Base-by-base conservation (phyloP, 2,113 vertebrate genomes). In the Tragulus kanchil region DNA sequence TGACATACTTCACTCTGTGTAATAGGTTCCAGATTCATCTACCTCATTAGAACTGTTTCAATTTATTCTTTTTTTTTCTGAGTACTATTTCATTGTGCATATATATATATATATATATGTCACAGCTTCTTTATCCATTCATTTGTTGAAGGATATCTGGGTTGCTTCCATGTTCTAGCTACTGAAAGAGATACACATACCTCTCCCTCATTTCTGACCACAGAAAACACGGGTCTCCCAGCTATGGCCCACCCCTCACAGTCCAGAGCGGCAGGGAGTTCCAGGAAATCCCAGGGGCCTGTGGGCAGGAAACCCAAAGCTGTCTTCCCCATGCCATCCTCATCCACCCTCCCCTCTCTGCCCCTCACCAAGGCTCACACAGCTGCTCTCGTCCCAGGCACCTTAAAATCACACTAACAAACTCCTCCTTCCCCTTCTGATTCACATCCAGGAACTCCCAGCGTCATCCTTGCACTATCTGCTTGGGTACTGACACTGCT, bases 391-490 rank as follows among this genome's bases (percentile, higher is more conserved):
- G 26, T 82, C 75, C 54, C 31, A 50, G 54, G 69, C 56, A 85
- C 36, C 36, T 36, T 36, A 36, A 84, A 84, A 69, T 89, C 85
- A 21, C 50, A 75, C 85, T 28, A 94, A 36, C 23, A 50, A 14
- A 89, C 21, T 64, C 61, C 31, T 61, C 77, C 61, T 61, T 48
- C 36, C 25, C 0, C 12, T 85, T 81, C 77, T 79, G 67, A 92
- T 10, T 71, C 1, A 8, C 6, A 52, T 58, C 73, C 52, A 64
- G 85, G 31, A 89, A 89, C 79, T 85, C 94, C 69, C 5, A 0
- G 31, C 36, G 25, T 16, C 58, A 62, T n/a, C 73, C 52, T 15
- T 28, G 59, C 50, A n/a, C 84, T 95, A 73, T 95, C 67, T 89
- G 78, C 85, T 92, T 3, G 3, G 83, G 59, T 62, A 85, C 85